Evolutionary conservation across 2,888 invertebrate species (phyloP).

Genomic region (Mallateleia sp.): DNA sequence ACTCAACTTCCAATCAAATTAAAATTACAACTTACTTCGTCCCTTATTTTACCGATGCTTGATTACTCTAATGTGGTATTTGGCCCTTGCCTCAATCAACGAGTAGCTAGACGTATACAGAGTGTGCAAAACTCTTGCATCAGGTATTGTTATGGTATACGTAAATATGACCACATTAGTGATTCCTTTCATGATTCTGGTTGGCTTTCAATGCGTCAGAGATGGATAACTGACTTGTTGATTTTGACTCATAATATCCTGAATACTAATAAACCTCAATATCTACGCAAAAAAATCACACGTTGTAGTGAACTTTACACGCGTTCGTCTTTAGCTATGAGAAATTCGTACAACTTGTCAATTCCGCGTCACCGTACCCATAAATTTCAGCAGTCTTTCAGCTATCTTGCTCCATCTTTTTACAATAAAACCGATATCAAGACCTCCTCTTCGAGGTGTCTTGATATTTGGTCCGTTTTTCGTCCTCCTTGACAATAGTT

Average conservation of each 20-base stretch:
- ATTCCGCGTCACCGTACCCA: not conserved
- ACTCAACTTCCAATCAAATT: not conserved
- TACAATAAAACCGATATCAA: no score
- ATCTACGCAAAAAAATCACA: not conserved
- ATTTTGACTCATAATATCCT: not conserved
- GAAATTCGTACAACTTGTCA: not conserved
- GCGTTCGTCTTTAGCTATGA: not conserved
- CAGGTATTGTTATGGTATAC: conserved; percentile 1
- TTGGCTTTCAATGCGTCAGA: not conserved
- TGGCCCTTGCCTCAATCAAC: not conserved
- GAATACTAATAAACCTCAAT: not conserved
- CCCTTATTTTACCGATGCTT: not conserved
- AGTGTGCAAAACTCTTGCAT: not conserved
- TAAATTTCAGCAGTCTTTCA: not conserved
- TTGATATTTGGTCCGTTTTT: no score
- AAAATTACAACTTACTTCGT: not conserved
- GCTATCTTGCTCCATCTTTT: not conserved
- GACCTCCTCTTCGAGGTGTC: no score
- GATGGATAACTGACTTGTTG: not conserved
- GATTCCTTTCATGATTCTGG: no score
- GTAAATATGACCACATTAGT: conserved; percentile 21
- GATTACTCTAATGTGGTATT: conserved; percentile 12
- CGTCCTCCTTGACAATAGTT: no score
- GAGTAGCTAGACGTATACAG: not conserved
- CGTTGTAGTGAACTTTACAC: not conserved